These are phyloP conservation scores for Standfussiana lucernea DNA, from an alignment of 2,888 invertebrate genomes.

Conservation along the genomic window DNA sequence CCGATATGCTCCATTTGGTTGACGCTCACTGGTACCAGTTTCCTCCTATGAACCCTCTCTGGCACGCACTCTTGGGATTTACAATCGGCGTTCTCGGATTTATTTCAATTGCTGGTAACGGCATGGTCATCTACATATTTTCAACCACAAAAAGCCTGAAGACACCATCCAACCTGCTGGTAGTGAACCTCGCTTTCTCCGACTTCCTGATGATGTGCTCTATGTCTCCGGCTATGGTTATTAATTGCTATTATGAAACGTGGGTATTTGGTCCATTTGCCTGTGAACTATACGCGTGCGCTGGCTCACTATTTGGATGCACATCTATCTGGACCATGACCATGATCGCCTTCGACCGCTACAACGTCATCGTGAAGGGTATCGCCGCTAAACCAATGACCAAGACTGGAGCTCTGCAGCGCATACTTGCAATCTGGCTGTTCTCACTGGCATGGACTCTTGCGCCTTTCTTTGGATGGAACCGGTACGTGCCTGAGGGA, in stretches of 20 bases:
- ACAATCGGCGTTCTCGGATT: conserved; percentile 94
- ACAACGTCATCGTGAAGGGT: conserved; percentile 98
- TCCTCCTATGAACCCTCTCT: conserved; percentile 96
- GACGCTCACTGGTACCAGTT: conserved; percentile 97
- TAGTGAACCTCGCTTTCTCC: conserved; percentile 97
- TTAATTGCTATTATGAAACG: conserved; percentile 95
- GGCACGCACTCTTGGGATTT: conserved; percentile 95
- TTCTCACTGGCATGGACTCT: conserved; percentile 95
- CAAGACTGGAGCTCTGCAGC: conserved; percentile 94
- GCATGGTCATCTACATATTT: conserved; percentile 94
- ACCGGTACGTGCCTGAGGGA: conserved; percentile 97
- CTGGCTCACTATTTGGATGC: conserved; percentile 97
- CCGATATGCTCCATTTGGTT: conserved; percentile 94
- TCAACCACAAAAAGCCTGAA: conserved; percentile 93
- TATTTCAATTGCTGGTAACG: conserved; percentile 93
- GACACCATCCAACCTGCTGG: conserved; percentile 97
- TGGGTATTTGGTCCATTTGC: conserved; percentile 94
- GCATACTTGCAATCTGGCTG: conserved; percentile 95
- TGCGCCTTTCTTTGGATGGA: conserved; percentile 97
- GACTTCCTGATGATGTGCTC: conserved; percentile 97
- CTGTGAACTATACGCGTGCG: conserved; percentile 96
- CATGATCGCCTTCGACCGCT: conserved; percentile 97
- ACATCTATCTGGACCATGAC: conserved; percentile 98
- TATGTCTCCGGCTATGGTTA: conserved; percentile 95
- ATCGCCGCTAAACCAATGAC: conserved; percentile 96